phyloP scores from a whole-genome alignment of 2,113 vertebrate species.

The Clarias magur region DNA sequence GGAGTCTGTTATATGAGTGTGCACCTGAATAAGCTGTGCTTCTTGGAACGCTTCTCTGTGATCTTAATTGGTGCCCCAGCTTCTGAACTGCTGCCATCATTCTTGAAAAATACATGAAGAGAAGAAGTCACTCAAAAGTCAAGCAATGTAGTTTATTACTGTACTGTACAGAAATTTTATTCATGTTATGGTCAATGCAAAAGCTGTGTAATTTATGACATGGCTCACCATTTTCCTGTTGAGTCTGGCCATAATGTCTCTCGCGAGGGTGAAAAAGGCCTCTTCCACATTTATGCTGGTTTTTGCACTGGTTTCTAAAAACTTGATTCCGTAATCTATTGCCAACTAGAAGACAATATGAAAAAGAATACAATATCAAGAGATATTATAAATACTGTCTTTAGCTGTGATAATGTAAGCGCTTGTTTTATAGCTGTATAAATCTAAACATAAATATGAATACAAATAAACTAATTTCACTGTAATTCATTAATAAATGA shows the following conservation, averaged over 20 bases:
- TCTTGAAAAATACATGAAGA: slow-evolving; percentile 68
- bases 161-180: not conserved
- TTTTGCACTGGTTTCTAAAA: slow-evolving; percentile 97
- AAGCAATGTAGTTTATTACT: not conserved
- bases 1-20: slow-evolving; percentile 78
- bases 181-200: not conserved
- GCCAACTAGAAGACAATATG: slow-evolving; percentile 79
- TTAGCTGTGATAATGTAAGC: not conserved
- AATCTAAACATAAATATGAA: not conserved
- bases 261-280: slow-evolving; percentile 94
- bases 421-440: not conserved
- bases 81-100: slow-evolving; percentile 83
- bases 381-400: not conserved
- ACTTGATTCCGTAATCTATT: slow-evolving; percentile 98
- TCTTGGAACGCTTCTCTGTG: slow-evolving; percentile 93
- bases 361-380: not conserved
- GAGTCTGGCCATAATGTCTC: slow-evolving; percentile 96
- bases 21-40: slow-evolving; percentile 93
- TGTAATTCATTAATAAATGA: not conserved
- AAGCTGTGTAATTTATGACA: not conserved
- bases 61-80: slow-evolving; percentile 89
- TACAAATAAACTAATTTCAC: not conserved
- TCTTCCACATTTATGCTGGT: slow-evolving; percentile 96
- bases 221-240: slow-evolving; percentile 95
- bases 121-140: not conserved